Base-by-base conservation (phyloP, 1,140 invertebrate species). In the Trissolcus basalis region DNA sequence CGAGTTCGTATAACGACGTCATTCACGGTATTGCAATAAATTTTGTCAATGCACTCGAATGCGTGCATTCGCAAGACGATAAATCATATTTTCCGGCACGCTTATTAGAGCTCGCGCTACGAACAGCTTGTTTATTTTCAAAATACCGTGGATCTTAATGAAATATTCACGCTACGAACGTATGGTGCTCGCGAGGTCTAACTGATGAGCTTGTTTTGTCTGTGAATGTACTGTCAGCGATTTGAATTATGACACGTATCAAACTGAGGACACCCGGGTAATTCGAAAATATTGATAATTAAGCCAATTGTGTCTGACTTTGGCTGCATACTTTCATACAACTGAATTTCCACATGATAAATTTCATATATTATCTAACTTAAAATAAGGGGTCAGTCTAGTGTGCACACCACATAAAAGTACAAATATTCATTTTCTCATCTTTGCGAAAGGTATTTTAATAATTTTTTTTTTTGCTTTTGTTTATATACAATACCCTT, bases 111-210 rank as follows among this genome's bases (percentile, higher is more conserved):
- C 56, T 12, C 54, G 14, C 60, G 60, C 48, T 75, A 68, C 67
- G 67, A 71, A 67, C 51, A 45, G 67, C 41, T 68, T 77, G 68
- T 77, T 77, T 77, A 77, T 73, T 77, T 77, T 77, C 54, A 10
- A 64, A 69, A 69, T 64, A 55, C 51, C 44, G 54, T 10, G 15
- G 49, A 69, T 60, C 68, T 71, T 77, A 71, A 77, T 77, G 63
- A 77, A 77, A 77, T 77, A 77, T 77, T 77, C 63, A 19, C 45
- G 7, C 12, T 12, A 19, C 15, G 9, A 61, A 49, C 59, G 54
- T 64, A 36, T 63, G 54, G 8, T 36, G 54, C 19, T 55, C 43
- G 49, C 50, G 33, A 35, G 51, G 4, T 14, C 53, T 68, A 63
- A 68, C 71, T 67, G 70, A 68, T 68, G 58, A 69, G 59, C 63